These are phyloP conservation scores for Scalopus aquaticus DNA, from an alignment of 2,113 vertebrate genomes.

Conservation along the genomic window DNA sequence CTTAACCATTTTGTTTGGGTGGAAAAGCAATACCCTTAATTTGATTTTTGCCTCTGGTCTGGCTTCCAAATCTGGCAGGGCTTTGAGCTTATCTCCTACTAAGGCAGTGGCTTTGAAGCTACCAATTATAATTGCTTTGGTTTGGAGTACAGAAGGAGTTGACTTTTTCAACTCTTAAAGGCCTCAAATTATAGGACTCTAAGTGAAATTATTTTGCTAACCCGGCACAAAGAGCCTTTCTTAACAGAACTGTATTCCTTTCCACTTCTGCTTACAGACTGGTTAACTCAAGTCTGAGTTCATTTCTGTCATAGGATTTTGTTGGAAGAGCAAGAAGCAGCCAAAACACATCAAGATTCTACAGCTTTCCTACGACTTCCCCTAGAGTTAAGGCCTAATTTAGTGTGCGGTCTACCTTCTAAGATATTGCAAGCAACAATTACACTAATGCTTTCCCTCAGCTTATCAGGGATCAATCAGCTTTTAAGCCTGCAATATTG, in stretches of 20 bases:
- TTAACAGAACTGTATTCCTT: constrained; percentile 50
- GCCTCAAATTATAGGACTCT: constrained; percentile 63
- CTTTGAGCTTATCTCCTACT: constrained; percentile 61
- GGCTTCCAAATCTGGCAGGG: constrained; percentile 53
- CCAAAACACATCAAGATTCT: constrained; percentile 17
- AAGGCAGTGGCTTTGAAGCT: constrained; percentile 72
- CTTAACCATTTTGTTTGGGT: constrained; percentile 53
- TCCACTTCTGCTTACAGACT: neutral
- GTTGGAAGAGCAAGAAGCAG: constrained; percentile 1
- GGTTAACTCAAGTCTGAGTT: constrained; percentile 24
- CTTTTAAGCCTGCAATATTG: neutral
- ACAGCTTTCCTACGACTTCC: neutral
- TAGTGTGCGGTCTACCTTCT: neutral
- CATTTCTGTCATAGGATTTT: constrained; percentile 41
- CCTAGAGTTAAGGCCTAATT: neutral
- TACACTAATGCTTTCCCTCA: neutral
- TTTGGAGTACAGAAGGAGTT: constrained; percentile 62
- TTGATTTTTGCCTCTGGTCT: constrained; percentile 67
- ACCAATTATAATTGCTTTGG: constrained; percentile 65
- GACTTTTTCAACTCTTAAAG: constrained; percentile 67
- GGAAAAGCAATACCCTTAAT: constrained; percentile 71
- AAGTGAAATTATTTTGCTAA: constrained; percentile 65
- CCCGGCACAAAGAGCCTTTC: constrained; percentile 57
- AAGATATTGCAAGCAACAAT: neutral
- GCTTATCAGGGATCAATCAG: neutral